phyloP scores from a whole-genome alignment of 2,113 vertebrate species.

The Manacus vitellinus region DNA sequence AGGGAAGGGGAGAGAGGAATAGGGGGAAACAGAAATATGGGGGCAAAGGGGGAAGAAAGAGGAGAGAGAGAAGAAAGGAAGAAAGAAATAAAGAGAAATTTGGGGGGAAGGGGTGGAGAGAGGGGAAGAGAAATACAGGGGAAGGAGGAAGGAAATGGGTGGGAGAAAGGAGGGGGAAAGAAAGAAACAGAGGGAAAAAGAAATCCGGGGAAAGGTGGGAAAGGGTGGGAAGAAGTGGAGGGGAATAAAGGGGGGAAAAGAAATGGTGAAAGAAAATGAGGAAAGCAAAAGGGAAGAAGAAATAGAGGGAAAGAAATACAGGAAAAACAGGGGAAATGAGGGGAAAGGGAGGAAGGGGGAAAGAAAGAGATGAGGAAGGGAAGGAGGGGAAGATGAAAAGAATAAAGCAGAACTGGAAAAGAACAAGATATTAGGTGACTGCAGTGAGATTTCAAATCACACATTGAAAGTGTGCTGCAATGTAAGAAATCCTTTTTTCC shows the following conservation, averaged over 20 bases:
- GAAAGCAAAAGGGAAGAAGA: background rate
- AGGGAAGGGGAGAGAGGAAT: background rate
- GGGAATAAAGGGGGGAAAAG: background rate
- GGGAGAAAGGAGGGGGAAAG: background rate
- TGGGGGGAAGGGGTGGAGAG: background rate
- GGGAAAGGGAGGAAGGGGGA: background rate
- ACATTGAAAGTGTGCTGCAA: background rate
- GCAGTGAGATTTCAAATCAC: background rate
- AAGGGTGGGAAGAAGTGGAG: background rate
- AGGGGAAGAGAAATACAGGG: background rate
- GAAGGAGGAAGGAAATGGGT: background rate
- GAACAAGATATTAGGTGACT: background rate
- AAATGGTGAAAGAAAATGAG: background rate
- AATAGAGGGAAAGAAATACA: background rate
- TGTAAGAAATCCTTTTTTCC: background rate
- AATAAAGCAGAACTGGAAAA: background rate
- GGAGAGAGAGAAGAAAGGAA: background rate
- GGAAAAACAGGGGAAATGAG: background rate
- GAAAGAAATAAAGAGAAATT: background rate
- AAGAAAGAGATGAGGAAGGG: background rate
- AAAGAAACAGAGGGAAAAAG: background rate
- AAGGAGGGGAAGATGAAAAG: background rate
- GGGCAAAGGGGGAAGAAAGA: too few relatives aligned
- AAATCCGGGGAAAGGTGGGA: background rate
- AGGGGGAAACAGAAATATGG: background rate